A percentile compares a stretch with the other conserved stretches of the same genome.
Conservation (phyloP, 2,797 vertebrate species). For the Dermochelys coriacea region DNA sequence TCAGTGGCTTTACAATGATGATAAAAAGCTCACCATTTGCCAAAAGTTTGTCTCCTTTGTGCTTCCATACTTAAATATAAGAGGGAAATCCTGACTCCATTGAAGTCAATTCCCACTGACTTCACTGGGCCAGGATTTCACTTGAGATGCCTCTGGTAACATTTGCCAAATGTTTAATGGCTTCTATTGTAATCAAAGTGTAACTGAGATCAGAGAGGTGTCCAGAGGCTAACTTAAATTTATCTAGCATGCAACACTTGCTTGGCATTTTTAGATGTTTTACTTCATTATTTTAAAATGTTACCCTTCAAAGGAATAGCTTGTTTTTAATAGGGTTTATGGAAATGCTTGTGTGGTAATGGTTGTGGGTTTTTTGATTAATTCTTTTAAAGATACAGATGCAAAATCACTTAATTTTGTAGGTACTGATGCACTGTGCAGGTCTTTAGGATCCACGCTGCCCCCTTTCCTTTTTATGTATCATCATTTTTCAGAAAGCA, state of each 20-base stretch:
- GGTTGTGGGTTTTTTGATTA: neutral
- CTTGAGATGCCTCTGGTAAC: neutral
- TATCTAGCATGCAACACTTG: neutral
- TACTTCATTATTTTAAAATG: neutral
- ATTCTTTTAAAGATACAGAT: neutral
- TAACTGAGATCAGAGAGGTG: neutral
- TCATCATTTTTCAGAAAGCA: neutral
- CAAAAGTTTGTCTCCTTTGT: neutral
- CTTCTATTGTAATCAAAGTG: neutral
- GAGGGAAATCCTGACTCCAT: neutral
- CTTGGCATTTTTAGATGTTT: neutral
- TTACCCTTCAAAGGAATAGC: neutral
- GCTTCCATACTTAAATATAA: neutral
- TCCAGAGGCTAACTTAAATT: neutral
- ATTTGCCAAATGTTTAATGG: neutral
- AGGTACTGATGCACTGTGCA: neutral
- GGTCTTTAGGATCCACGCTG: neutral
- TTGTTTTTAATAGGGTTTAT: neutral
- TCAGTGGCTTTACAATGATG: neutral
- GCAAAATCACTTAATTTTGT: neutral
- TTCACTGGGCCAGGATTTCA: neutral
- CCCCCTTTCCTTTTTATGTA: neutral
- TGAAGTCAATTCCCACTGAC: neutral
- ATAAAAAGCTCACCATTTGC: neutral
- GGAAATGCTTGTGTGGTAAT: neutral